Conservation (phyloP, 2,797 vertebrate species). For the Phaenicophaeus curvirostris region DNA sequence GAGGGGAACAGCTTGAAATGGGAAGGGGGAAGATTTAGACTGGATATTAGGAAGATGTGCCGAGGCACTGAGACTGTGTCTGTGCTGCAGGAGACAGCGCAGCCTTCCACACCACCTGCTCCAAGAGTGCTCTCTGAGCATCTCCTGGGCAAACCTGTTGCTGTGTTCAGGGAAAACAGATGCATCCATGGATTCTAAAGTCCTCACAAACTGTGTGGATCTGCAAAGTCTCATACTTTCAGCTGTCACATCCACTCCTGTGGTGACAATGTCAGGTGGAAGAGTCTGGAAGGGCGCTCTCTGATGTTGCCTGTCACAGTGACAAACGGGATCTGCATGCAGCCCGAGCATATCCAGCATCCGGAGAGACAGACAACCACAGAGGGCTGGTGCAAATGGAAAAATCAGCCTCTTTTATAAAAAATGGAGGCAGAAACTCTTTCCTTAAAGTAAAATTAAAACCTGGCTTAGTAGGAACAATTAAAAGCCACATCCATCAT, state of each 20-base stretch:
- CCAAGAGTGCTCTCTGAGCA: neutral
- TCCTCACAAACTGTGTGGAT: neutral
- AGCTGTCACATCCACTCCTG: neutral
- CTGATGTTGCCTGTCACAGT: neutral
- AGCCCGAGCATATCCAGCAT: accelerated
- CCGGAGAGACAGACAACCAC: neutral
- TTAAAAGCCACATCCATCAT: neutral
- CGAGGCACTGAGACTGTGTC: accelerated
- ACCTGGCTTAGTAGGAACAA: neutral
- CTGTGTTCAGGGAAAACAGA: neutral
- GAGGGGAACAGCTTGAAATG: no score
- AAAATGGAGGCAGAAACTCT: neutral
- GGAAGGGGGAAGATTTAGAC: no score
- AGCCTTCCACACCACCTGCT: neutral
- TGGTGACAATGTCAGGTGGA: neutral
- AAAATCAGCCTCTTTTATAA: neutral
- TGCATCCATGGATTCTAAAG: neutral
- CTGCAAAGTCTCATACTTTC: neutral
- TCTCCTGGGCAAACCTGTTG: neutral
- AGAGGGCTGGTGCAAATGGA: neutral
- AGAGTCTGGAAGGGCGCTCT: neutral
- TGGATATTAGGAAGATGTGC: no score
- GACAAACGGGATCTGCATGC: neutral
- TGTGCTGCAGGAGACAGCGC: neutral
- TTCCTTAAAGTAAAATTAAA: neutral